Percentiles rank a stretch among this genome's conserved stretches.
Conservation (phyloP, 1,140 invertebrate species). For the Bombus vancouverensis region DNA sequence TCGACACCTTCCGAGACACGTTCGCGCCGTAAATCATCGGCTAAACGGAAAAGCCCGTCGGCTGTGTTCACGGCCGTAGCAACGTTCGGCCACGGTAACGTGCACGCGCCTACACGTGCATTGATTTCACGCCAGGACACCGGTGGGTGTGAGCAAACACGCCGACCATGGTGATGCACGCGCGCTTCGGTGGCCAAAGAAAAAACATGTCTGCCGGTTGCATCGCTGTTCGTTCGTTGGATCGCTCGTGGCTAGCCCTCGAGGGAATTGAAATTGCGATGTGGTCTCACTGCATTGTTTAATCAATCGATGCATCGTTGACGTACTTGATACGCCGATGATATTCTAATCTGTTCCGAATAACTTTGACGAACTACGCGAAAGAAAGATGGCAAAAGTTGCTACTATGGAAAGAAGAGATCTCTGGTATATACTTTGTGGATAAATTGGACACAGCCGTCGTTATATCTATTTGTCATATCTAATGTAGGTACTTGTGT, state of each 20-base stretch:
- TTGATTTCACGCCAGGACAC: slow-evolving; percentile 46
- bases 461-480: too few species aligned
- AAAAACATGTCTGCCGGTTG: neutral
- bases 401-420: too few species aligned
- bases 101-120: slow-evolving; percentile 48
- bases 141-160: slow-evolving; percentile 36
- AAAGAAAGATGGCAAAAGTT: too few species aligned
- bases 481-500: too few species aligned
- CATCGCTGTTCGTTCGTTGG: neutral
- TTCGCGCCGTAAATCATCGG: slow-evolving; percentile 76
- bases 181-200: neutral
- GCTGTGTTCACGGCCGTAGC: slow-evolving; percentile 64
- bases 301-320: neutral
- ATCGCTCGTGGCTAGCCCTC: neutral
- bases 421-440: too few species aligned
- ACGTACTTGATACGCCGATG: too few species aligned
- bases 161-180: neutral
- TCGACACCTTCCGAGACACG: slow-evolving; percentile 79
- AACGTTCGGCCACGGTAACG: slow-evolving; percentile 34
- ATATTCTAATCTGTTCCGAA: too few species aligned
- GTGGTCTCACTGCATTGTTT: neutral
- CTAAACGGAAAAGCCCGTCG: slow-evolving; percentile 75
- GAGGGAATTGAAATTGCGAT: slow-evolving; percentile 11
- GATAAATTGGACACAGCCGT: too few species aligned
- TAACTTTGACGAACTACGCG: too few species aligned